A percentile compares a stretch with the other conserved stretches of the same genome.
Conservation (phyloP, 1,140 invertebrate species). For the Cataglyphis hispanica region DNA sequence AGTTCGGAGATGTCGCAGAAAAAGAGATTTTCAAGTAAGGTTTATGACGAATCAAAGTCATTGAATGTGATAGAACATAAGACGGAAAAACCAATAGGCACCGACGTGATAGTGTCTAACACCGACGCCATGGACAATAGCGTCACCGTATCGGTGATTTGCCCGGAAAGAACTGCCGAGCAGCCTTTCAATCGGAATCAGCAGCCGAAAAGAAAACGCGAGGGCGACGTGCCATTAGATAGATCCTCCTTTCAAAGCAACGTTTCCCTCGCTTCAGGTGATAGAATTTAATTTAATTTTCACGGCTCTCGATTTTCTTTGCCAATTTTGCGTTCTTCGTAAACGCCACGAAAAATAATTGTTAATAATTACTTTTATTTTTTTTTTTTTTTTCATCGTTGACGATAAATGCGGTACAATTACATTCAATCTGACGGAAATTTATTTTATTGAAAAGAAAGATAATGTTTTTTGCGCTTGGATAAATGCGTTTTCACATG, state of each 20-base stretch:
- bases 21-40: slow-evolving; percentile 41
- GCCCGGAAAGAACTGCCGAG: slow-evolving; percentile 58
- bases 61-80: slow-evolving; percentile 27
- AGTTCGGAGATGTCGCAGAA: slow-evolving; percentile 4
- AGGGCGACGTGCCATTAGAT: slow-evolving; percentile 7
- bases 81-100: slow-evolving; percentile 59
- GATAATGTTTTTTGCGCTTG: background rate
- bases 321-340: background rate
- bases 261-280: slow-evolving; percentile 22
- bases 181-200: background rate
- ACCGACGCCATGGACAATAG: slow-evolving; percentile 67
- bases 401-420: no score
- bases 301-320: background rate
- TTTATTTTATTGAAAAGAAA: background rate
- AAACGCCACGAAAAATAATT: background rate
- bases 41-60: slow-evolving; percentile 25
- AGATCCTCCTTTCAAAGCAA: slow-evolving; percentile 14
- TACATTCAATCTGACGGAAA: background rate
- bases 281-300: slow-evolving; percentile 46
- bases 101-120: slow-evolving; percentile 66
- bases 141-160: slow-evolving; percentile 73
- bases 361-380: background rate
- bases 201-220: background rate
- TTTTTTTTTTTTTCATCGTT: background rate
- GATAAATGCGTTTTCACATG: background rate